phyloP scores from a whole-genome alignment of 2,888 invertebrate species.

The Onchidella celtica region DNA sequence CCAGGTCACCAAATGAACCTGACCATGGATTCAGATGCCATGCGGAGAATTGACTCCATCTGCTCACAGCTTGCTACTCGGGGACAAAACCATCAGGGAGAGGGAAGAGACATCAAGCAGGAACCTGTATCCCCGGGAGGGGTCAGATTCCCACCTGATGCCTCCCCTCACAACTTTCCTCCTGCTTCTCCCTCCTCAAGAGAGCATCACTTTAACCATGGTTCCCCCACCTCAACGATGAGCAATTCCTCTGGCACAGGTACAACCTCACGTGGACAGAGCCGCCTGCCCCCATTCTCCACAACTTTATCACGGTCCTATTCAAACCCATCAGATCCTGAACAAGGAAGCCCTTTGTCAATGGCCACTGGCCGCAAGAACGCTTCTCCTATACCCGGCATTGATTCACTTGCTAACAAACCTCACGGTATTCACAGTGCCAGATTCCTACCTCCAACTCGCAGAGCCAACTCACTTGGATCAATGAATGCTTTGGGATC shows the following conservation, averaged over 20 bases:
- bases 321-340: conserved; percentile 39
- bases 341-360: conserved; percentile 38
- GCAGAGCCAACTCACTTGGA: conserved; percentile 41
- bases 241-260: conserved; percentile 14
- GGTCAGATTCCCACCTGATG: conserved; percentile 29
- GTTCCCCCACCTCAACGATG: conserved; percentile 53
- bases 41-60: conserved; percentile 64
- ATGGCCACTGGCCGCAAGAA: conserved; percentile 40
- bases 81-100: conserved; percentile 36
- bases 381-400: conserved; percentile 31
- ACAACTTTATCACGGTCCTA: conserved; percentile 35
- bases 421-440: conserved; percentile 40
- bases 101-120: conserved; percentile 50
- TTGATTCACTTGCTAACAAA: conserved; percentile 29
- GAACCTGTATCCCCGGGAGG: conserved; percentile 57
- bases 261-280: conserved; percentile 40
- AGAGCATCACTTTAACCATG: conserved; percentile 36
- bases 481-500: conserved; percentile 29
- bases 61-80: conserved; percentile 63
- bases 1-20: conserved; percentile 35
- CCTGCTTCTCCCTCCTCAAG: conserved; percentile 40
- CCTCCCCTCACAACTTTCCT: conserved; percentile 29
- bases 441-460: conserved; percentile 47
- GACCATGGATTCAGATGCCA: conserved; percentile 53
- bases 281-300: conserved; percentile 44